These are phyloP conservation scores for Dromococcyx pavoninus DNA, from an alignment of 2,797 vertebrate species.

Conservation along the genomic window DNA sequence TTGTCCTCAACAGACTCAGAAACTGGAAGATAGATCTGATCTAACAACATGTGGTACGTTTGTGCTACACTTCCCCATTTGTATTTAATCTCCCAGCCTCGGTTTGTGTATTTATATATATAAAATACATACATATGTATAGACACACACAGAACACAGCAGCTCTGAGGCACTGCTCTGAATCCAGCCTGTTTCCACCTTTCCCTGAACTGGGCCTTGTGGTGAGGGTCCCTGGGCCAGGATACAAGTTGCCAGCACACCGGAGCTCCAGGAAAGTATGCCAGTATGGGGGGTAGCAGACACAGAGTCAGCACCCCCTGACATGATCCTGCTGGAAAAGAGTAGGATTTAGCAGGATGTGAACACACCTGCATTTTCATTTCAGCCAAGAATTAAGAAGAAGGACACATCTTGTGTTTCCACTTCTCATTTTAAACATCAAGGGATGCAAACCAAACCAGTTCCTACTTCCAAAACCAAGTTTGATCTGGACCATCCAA, in stretches of 20 bases:
- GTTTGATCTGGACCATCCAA: neutral
- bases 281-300: neutral
- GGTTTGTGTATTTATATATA: neutral
- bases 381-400: neutral
- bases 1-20: neutral
- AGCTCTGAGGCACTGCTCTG: neutral
- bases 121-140: no score
- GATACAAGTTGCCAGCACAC: neutral
- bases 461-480: neutral
- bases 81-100: neutral
- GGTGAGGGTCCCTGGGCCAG: rapidly evolving
- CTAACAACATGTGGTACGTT: neutral
- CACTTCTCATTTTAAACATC: neutral
- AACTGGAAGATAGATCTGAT: neutral
- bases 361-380: neutral
- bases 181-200: neutral
- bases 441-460: neutral
- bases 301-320: neutral
- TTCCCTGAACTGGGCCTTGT: neutral
- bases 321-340: neutral
- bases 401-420: neutral
- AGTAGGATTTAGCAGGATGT: neutral
- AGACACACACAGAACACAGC: neutral
- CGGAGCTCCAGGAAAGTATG: neutral
- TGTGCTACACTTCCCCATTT: neutral